Conservation (phyloP, 1,140 invertebrate species). For the Trachelipus rathkii region DNA sequence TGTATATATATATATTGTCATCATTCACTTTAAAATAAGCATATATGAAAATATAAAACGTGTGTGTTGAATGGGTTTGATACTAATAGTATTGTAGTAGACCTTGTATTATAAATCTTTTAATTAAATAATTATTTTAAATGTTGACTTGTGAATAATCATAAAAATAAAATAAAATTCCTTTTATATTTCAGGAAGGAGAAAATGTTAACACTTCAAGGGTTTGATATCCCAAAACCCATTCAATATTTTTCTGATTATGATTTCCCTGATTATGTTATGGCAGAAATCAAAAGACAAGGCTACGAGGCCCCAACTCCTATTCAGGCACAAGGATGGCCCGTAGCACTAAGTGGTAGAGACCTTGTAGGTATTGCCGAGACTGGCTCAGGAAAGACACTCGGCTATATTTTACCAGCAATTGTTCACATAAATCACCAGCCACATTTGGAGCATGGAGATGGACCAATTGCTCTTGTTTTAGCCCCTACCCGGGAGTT, state of each 20-base stretch:
- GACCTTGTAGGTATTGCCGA: conserved; percentile 68
- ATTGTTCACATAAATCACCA: conserved; percentile 93
- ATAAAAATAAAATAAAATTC: too few species aligned
- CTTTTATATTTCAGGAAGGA: conserved; percentile 40
- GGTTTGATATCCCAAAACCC: conserved; percentile 54
- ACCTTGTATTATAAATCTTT: too few species aligned
- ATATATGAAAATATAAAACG: too few species aligned
- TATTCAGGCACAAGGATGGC: conserved; percentile 57
- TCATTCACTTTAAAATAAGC: too few species aligned
- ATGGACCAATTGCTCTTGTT: conserved; percentile 84
- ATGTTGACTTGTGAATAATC: too few species aligned
- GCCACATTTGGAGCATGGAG: conserved; percentile 69
- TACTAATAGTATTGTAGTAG: too few species aligned
- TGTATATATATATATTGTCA: too few species aligned
- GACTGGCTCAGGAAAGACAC: conserved; percentile 55
- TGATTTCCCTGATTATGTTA: conserved; percentile 53
- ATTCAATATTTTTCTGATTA: conserved; percentile 56
- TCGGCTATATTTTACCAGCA: conserved; percentile 59
- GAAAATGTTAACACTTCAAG: conserved; percentile 51
- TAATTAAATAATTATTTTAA: too few species aligned
- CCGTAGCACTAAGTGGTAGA: conserved; percentile 58
- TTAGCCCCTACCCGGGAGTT: conserved; percentile 92
- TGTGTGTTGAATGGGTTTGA: too few species aligned
- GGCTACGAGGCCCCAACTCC: conserved; percentile 55
- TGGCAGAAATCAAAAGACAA: conserved; percentile 46